These are phyloP conservation scores for Torymus auratus DNA, from an alignment of 2,888 invertebrate genomes.

Conservation along the genomic window DNA sequence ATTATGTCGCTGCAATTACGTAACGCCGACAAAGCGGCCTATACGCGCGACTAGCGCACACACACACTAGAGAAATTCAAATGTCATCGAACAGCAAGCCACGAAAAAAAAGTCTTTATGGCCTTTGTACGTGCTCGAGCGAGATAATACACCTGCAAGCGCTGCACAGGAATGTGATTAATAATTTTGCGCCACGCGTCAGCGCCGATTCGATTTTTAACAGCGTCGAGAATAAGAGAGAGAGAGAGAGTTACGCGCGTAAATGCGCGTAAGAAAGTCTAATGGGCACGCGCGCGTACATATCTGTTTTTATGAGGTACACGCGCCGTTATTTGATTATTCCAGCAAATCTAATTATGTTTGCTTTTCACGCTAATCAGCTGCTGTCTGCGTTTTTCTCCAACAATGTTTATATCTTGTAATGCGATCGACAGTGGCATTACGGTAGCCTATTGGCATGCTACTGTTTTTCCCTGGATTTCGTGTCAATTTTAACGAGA, in stretches of 20 bases:
- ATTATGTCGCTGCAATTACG: background rate
- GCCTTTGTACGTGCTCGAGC: background rate
- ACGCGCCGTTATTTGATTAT: constrained; percentile 25
- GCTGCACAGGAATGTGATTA: constrained; percentile 17
- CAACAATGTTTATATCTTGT: background rate
- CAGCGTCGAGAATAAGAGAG: too few species aligned
- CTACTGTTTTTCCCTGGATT: too few species aligned
- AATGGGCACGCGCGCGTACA: background rate
- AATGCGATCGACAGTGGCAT: background rate
- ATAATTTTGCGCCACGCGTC: constrained; percentile 31
- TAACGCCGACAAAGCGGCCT: background rate
- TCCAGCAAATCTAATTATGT: constrained; percentile 30
- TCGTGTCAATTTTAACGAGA: too few species aligned
- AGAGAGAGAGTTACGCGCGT: background rate
- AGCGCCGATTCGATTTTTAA: background rate
- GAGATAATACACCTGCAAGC: constrained; percentile 21
- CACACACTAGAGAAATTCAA: constrained; percentile 14
- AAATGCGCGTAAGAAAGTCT: background rate
- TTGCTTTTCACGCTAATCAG: constrained; percentile 35
- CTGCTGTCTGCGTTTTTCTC: constrained; percentile 1
- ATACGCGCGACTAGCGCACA: background rate
- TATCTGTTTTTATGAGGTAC: too few species aligned
- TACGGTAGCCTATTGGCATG: too few species aligned
- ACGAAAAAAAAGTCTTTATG: background rate
- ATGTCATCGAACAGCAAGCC: constrained; percentile 23